Evolutionary conservation across 2,113 vertebrate genomes (phyloP).

Genomic region (Chauna torquata): DNA sequence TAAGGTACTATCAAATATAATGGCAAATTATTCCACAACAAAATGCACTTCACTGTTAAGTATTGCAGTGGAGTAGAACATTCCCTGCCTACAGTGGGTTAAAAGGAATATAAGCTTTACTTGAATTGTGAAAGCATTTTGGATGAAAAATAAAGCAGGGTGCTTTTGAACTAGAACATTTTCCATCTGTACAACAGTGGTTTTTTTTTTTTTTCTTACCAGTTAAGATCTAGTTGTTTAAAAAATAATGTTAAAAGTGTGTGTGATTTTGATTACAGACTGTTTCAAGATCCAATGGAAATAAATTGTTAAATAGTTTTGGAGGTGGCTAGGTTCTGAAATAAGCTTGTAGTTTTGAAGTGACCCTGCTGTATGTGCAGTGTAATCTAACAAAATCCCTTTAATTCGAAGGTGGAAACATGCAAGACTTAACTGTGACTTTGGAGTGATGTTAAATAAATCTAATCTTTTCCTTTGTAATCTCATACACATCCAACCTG

Average conservation of each 20-base stretch:
- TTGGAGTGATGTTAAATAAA: neutral
- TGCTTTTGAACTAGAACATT: neutral
- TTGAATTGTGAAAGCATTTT: neutral
- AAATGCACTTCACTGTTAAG: neutral
- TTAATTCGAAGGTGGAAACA: neutral
- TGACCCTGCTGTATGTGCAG: neutral
- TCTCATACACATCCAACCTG: neutral
- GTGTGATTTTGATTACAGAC: constrained; percentile 4
- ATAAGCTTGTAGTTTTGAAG: constrained; percentile 3
- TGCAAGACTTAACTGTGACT: neutral
- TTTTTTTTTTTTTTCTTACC: neutral
- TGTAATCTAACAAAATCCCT: neutral
- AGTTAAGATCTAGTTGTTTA: constrained; percentile 21
- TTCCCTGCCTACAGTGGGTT: neutral
- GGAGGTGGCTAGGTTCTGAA: neutral
- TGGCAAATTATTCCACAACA: neutral
- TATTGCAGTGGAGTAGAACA: neutral
- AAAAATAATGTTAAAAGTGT: constrained; percentile 33
- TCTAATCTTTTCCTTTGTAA: neutral
- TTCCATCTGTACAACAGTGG: neutral
- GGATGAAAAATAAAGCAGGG: neutral
- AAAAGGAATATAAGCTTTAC: neutral
- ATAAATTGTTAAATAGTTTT: constrained; percentile 26
- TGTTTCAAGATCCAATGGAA: neutral
- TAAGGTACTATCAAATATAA: neutral